Conservation (phyloP, 2,888 invertebrate genomes). For the Agonopterix arenella region DNA sequence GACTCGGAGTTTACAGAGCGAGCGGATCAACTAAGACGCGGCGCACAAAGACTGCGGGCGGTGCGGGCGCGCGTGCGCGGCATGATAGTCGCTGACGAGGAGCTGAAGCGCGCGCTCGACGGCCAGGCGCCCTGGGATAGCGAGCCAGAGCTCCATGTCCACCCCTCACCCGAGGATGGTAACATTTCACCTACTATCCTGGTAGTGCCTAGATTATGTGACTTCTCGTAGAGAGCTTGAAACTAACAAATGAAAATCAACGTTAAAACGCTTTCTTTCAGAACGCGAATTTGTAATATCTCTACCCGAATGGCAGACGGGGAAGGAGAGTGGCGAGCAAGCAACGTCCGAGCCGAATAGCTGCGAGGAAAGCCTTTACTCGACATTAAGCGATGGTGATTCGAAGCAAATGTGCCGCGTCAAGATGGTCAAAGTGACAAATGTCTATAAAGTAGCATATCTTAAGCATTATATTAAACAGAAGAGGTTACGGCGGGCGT, state of each 20-base stretch:
- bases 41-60: conserved; percentile 34
- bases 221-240: neutral
- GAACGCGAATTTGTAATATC: conserved; percentile 44
- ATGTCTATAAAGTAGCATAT: conserved; percentile 62
- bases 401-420: conserved; percentile 46
- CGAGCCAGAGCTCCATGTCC: conserved; percentile 12
- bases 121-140: conserved; percentile 24
- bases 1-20: conserved; percentile 50
- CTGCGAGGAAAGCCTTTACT: conserved; percentile 41
- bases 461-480: conserved; percentile 62
- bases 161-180: conserved; percentile 32
- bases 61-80: conserved; percentile 45
- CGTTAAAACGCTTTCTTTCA: conserved; percentile 18
- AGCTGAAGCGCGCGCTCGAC: conserved; percentile 28
- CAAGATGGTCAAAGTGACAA: conserved; percentile 63
- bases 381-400: conserved; percentile 40
- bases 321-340: conserved; percentile 27
- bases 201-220: neutral
- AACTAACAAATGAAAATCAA: neutral
- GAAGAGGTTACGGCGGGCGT: conserved; percentile 49
- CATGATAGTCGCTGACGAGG: conserved; percentile 39
- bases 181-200: neutral
- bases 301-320: conserved; percentile 26
- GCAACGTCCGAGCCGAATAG: conserved; percentile 21
- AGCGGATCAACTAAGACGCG: conserved; percentile 32